Evolutionary conservation across 2,888 invertebrate species (phyloP), one percentile per base, ranked within the genome.

Genomic region (Allygus modestus): DNA sequence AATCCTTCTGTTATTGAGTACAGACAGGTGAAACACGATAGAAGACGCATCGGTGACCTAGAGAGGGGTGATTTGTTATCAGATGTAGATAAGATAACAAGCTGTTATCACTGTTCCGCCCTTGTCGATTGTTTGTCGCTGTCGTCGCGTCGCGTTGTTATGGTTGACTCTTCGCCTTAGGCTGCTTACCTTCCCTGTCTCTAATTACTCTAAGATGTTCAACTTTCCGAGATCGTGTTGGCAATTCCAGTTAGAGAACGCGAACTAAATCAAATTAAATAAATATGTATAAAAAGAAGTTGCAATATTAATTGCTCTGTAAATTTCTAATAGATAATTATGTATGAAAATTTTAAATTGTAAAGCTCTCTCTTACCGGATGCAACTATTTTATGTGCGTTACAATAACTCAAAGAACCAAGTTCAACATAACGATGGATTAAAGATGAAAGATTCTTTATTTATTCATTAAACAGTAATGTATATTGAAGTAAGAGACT

Each of bases 21-120:
- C 15, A 12, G 51, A n/a, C 51, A 51, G 51, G 51, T n/a, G 58
- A 20, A 58, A 58, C 23, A 23, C 58, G 58, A 58, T 46, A 1
- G 9, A 2, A 20, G 58, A 23, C 58, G 20, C 20, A 58, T 46
- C 15, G 9, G 23, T 58, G 58, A 23, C 58, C 58, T 58, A 58
- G 58, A 58, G n/a, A 51, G 2, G n/a, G 23, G 58, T 58, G 46
- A 58, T 23, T 58, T 58, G 58, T 58, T 58, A 58, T 58, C 58
- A 23, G 58, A 58, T 23, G 58, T 23, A 58, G 58, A 58, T 23
- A 58, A 58, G 58, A 58, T 23, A 58, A 58, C 58, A 58, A 58
- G 58, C 4, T 58, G 58, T 58, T 58, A 58, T 58, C 58, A 23
- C 7, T 23, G 58, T 17, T 51, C n/a, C 51, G 17, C n/a, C 51